phyloP scores from a whole-genome alignment of 2,888 invertebrate species.

The Drosophila antonietae region DNA sequence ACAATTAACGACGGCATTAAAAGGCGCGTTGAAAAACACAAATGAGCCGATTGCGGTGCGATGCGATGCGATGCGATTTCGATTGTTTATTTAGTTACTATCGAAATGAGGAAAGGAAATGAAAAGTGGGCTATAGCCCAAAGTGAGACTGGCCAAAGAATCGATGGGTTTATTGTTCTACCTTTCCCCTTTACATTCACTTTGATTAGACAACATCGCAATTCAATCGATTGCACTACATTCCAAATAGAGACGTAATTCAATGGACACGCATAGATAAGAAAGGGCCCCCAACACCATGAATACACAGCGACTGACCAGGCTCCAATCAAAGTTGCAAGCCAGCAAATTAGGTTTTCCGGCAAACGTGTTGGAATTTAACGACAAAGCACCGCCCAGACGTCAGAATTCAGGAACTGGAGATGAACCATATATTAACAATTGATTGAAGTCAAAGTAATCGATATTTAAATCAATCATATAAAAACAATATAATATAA shows the following conservation, averaged over 20 bases:
- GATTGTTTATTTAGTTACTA: slow-evolving; percentile 58
- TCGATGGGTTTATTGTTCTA: slow-evolving; percentile 36
- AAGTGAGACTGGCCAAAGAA: slow-evolving; percentile 1
- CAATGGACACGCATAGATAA: slow-evolving; percentile 30
- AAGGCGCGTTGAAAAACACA: slow-evolving; percentile 59
- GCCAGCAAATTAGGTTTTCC: slow-evolving; percentile 48
- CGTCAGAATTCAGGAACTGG: slow-evolving; percentile 3
- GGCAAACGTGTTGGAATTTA: slow-evolving; percentile 43
- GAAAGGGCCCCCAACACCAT: slow-evolving; percentile 6
- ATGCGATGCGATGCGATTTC: slow-evolving; percentile 46
- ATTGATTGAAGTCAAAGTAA: background rate
- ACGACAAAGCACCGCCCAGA: slow-evolving; percentile 17
- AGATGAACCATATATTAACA: slow-evolving; percentile 20
- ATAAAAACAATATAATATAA: too few relatives aligned
- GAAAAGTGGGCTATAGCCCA: background rate
- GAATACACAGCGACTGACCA: background rate
- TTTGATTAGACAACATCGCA: slow-evolving; percentile 43
- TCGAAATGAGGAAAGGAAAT: background rate
- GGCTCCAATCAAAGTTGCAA: background rate
- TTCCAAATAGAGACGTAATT: slow-evolving; percentile 67
- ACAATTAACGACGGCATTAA: slow-evolving; percentile 65
- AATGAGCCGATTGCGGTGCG: slow-evolving; percentile 51
- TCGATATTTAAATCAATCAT: background rate
- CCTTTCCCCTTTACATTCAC: slow-evolving; percentile 21
- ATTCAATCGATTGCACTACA: slow-evolving; percentile 61